phyloP scores from a whole-genome alignment of 2,113 vertebrate genomes.

The Shinisaurus crocodilurus region DNA sequence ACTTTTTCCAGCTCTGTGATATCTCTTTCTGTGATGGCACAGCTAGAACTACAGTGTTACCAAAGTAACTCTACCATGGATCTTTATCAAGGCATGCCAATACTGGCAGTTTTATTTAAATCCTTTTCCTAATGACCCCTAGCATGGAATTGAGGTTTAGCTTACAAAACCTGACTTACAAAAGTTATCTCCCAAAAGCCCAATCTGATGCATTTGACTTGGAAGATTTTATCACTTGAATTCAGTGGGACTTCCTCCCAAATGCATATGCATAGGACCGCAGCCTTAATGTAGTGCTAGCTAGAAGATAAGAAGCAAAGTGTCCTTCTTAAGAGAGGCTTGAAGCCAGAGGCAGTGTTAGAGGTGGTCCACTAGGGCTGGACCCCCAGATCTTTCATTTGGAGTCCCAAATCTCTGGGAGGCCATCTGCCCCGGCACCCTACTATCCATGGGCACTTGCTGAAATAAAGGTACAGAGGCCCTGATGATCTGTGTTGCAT shows the following conservation, averaged over 20 bases:
- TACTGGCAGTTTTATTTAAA: neutral
- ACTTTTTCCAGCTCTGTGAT: too few species aligned
- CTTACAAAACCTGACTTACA: neutral
- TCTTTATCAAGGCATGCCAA: neutral
- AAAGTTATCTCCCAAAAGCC: neutral
- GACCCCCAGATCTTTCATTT: too few species aligned
- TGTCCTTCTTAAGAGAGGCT: neutral
- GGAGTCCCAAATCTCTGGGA: too few species aligned
- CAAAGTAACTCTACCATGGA: neutral
- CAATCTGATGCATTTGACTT: too few species aligned
- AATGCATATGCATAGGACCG: neutral
- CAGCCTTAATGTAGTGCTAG: neutral
- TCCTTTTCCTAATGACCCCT: neutral
- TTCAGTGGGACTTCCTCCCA: neutral
- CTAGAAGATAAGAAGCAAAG: neutral
- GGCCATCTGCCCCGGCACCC: too few species aligned
- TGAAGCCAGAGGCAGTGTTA: too few species aligned
- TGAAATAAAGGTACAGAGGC: too few species aligned
- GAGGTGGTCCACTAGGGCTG: too few species aligned
- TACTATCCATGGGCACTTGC: too few species aligned
- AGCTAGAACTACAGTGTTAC: neutral
- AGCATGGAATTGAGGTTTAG: neutral
- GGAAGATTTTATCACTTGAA: neutral
- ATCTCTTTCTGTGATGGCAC: neutral
- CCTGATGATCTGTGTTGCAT: too few species aligned